Conservation (phyloP, 2,113 vertebrate species). For the Muntiacus reevesi region DNA sequence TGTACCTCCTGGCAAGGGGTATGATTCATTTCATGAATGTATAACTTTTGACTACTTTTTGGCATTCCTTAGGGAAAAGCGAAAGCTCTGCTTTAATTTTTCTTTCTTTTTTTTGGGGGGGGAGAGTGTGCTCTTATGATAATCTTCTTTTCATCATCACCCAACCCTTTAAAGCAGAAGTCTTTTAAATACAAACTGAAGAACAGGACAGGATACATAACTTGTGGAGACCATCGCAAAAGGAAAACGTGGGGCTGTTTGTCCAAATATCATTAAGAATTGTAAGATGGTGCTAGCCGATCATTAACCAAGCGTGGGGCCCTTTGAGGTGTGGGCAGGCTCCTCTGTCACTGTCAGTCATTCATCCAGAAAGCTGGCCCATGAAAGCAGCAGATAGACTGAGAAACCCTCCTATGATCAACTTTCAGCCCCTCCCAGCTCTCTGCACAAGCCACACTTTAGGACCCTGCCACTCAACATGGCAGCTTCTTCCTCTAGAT, state of each 20-base stretch:
- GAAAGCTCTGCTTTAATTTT: not conserved
- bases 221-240: not conserved
- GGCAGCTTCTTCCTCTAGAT: not conserved
- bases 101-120: not conserved
- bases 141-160: not conserved
- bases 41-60: not conserved
- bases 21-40: not conserved
- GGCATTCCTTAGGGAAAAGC: not conserved
- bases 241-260: not conserved
- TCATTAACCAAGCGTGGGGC: not conserved
- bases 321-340: accelerated
- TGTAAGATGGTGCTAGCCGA: not conserved
- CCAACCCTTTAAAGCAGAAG: not conserved
- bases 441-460: accelerated
- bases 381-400: not conserved
- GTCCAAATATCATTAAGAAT: not conserved
- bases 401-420: accelerated
- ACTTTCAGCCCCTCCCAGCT: accelerated
- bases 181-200: not conserved
- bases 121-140: not conserved
- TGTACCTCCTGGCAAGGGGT: not conserved
- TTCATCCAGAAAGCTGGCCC: no score
- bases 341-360: accelerated
- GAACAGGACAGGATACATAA: not conserved
- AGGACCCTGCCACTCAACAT: accelerated